phyloP scores from a whole-genome alignment of 2,888 invertebrate genomes.

The Macropis europaea region DNA sequence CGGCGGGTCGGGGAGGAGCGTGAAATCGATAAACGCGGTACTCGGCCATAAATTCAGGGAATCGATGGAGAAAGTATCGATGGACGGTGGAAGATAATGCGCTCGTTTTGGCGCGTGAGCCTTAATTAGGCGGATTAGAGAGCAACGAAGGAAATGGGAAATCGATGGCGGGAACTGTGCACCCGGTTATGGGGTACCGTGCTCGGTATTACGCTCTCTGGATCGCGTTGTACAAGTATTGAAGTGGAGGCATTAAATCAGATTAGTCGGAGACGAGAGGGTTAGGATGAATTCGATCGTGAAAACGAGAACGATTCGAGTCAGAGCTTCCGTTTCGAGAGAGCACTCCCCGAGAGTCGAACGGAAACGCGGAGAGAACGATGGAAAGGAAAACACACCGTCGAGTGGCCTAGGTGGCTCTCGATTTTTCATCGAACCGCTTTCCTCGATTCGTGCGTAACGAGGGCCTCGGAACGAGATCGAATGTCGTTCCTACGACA shows the following conservation, averaged over 20 bases:
- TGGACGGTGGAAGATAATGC: not conserved
- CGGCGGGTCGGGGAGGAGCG: not conserved
- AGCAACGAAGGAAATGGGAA: slow-evolving; percentile 38
- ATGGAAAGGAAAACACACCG: slow-evolving; percentile 28
- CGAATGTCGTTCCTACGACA: slow-evolving; percentile 5
- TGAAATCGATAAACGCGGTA: not conserved
- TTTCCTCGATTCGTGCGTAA: slow-evolving; percentile 7
- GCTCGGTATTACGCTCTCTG: not conserved
- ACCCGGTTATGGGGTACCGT: not conserved
- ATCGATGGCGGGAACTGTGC: slow-evolving; percentile 25
- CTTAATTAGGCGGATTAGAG: slow-evolving; percentile 38
- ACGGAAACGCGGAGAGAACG: not conserved
- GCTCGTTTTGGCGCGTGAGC: not conserved
- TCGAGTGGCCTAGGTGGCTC: slow-evolving; percentile 35
- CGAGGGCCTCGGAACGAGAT: slow-evolving; percentile 20
- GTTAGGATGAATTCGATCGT: not conserved
- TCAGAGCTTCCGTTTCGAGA: not conserved
- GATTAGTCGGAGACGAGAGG: slow-evolving; percentile 11
- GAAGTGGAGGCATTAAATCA: not conserved
- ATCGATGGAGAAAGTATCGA: slow-evolving; percentile 9
- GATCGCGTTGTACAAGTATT: not conserved
- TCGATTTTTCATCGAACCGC: slow-evolving; percentile 29
- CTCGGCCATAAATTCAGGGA: not conserved
- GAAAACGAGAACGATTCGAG: not conserved
- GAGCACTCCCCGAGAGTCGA: not conserved